phyloP scores from a whole-genome alignment of 2,888 invertebrate genomes.

The Ctena decussata region DNA sequence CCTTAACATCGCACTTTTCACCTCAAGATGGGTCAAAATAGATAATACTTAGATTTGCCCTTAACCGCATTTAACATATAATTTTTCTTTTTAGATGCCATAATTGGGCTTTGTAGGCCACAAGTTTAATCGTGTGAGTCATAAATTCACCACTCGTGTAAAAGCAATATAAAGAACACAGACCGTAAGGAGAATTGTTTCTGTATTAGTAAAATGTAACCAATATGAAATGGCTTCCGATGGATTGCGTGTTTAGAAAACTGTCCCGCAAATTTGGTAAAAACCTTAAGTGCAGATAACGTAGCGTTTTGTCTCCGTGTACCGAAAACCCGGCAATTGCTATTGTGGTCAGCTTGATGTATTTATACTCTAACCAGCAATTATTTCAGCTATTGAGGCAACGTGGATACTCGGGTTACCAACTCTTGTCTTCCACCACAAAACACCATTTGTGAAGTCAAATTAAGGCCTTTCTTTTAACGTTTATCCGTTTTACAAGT shows the following conservation, averaged over 20 bases:
- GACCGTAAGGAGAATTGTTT: slow-evolving; percentile 33
- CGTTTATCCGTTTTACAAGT: slow-evolving; percentile 54
- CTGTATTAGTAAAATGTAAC: slow-evolving; percentile 35
- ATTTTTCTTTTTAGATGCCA: slow-evolving; percentile 3
- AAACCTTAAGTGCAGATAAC: slow-evolving; percentile 54
- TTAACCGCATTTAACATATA: background rate
- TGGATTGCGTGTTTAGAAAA: slow-evolving; percentile 55
- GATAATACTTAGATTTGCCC: background rate
- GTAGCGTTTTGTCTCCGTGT: slow-evolving; percentile 42
- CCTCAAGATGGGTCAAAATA: background rate
- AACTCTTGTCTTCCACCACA: slow-evolving; percentile 68
- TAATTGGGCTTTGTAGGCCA: slow-evolving; percentile 6
- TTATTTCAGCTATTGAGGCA: slow-evolving; percentile 63
- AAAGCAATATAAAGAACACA: slow-evolving; percentile 28
- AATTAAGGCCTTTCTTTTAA: slow-evolving; percentile 33
- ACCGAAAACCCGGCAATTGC: slow-evolving; percentile 44
- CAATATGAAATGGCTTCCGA: slow-evolving; percentile 32
- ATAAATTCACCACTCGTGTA: slow-evolving; percentile 33
- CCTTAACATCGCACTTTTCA: background rate
- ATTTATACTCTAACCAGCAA: slow-evolving; percentile 61
- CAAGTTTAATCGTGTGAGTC: slow-evolving; percentile 17
- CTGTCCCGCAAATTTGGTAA: slow-evolving; percentile 15
- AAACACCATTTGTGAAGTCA: slow-evolving; percentile 58
- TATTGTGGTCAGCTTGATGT: slow-evolving; percentile 68
- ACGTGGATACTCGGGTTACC: slow-evolving; percentile 57